Evolutionary conservation across 1,140 invertebrate genomes (phyloP), one percentile per base, ranked within the genome.

Genomic region (Reticulitermes speratus): DNA sequence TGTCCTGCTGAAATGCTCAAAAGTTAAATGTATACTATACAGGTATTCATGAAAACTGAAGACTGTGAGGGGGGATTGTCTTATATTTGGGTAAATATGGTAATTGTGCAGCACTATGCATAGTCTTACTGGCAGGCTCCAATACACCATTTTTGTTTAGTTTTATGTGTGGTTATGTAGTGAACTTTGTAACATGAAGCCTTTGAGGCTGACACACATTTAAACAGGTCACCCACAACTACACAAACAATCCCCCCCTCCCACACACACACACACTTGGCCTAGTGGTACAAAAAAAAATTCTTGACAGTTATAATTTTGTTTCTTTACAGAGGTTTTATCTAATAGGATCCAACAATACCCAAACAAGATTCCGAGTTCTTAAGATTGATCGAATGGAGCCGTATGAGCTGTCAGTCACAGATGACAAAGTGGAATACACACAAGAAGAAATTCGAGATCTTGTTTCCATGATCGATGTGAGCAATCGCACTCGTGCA

Each of bases 341-440:
- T 92, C 92, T 99, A 87, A 96, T 99, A 89, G 98, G 98, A 55
- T 98, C 97, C 25, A 99, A 99, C 90, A 98, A 98, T 88, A 96
- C 96, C 7, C 95, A 98, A 91, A 97, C 96, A 3, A 94, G 96
- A 87, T 99, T 98, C 90, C 92, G 98, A 88, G 95, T 99, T 1
- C 91, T 99, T 25, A 98, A 98, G 92, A 98, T 99, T 88, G 97
- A 99, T 90, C 93, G 98, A 87, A 96, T 95, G 87, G 97, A 98
- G 89, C 93, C 96, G 1, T 94, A 93, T 90, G 95, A 97, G 65
- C 91, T 99, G 30, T 91, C 94, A 86, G 93, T 99, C 38, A 93
- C 96, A 83, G 98, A 99, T 92, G 97, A 99, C 90, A 97, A 97
- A 92, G 95, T 96, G 83, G 97, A 98, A 89, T 98, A 99, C 89